Evolutionary conservation across 2,113 vertebrate species (phyloP).

Genomic region (Erinaceus europaeus): DNA sequence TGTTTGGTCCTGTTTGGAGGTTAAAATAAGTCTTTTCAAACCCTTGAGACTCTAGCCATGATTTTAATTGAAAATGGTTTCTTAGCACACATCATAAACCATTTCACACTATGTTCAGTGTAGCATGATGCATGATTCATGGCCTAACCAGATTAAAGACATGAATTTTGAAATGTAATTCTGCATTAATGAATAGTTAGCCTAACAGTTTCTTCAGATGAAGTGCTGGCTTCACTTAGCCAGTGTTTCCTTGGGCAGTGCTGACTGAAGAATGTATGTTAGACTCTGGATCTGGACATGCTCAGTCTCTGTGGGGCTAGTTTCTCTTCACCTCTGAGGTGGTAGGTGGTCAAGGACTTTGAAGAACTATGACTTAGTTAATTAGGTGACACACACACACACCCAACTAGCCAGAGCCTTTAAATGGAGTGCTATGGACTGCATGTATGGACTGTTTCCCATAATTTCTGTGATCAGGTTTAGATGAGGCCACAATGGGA

Average conservation of each 20-base stretch:
- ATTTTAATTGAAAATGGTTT: constrained; percentile 17
- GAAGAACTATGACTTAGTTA: background rate
- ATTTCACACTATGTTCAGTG: background rate
- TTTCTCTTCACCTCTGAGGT: background rate
- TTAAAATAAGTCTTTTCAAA: background rate
- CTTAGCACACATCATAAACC: background rate
- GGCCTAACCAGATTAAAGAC: background rate
- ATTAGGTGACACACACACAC: too few species aligned
- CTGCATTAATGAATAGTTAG: background rate
- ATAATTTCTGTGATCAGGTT: background rate
- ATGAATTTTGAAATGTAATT: background rate
- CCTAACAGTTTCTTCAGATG: background rate
- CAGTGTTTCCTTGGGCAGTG: background rate
- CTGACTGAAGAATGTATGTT: background rate
- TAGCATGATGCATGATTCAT: background rate
- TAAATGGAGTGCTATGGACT: background rate
- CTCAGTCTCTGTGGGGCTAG: background rate
- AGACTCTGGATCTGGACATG: background rate
- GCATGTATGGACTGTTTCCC: background rate
- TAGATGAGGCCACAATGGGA: background rate
- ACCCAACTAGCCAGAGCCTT: background rate
- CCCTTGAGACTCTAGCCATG: background rate
- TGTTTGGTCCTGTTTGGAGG: background rate
- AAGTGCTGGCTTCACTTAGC: background rate
- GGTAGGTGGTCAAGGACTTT: background rate